phyloP scores from a whole-genome alignment of 2,113 vertebrate species.

The Ceyx cyanopectus region DNA sequence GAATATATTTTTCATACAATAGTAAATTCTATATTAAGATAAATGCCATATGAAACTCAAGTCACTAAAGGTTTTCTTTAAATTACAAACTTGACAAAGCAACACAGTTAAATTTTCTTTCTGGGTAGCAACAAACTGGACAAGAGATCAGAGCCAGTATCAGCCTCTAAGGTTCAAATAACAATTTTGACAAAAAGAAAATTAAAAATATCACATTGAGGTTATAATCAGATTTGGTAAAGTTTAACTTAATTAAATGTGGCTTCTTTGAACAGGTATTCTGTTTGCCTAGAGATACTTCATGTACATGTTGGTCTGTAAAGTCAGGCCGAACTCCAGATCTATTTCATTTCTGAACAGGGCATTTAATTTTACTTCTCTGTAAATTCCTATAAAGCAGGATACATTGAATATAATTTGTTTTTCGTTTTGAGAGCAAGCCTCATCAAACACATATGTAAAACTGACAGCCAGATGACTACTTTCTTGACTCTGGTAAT shows the following conservation, averaged over 20 bases:
- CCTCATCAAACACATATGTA: neutral
- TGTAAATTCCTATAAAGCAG: neutral
- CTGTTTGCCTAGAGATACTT: neutral
- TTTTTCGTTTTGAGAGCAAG: neutral
- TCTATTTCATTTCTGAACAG: neutral
- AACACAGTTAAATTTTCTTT: neutral
- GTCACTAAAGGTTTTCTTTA: neutral
- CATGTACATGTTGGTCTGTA: neutral
- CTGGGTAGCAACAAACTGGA: neutral
- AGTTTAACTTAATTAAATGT: too few relatives aligned
- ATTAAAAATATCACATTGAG: neutral
- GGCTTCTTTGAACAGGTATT: neutral
- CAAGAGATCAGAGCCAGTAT: neutral
- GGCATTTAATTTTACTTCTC: neutral
- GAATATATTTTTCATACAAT: neutral
- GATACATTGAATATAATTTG: neutral
- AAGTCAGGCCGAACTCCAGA: neutral
- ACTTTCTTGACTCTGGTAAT: slow-evolving; percentile 10
- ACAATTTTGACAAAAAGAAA: neutral
- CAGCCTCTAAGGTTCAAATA: neutral
- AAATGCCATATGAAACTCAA: neutral
- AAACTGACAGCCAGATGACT: slow-evolving; percentile 2
- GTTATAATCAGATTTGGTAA: neutral
- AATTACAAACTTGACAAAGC: neutral
- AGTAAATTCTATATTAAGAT: neutral